Conservation (phyloP, 2,888 invertebrate species). For the Drosophila algonquin region DNA sequence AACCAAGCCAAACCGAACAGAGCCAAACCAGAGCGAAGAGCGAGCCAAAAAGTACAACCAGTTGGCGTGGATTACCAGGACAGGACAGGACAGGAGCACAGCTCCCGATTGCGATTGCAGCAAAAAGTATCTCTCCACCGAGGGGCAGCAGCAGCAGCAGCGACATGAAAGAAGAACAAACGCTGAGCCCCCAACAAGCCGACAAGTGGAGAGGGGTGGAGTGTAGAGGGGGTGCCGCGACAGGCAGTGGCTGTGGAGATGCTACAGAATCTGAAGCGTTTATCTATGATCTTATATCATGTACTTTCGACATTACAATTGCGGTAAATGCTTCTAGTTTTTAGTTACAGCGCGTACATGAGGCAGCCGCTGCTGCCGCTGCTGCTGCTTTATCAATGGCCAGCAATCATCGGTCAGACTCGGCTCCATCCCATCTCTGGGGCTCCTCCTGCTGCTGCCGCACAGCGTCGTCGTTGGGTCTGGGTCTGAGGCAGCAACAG, state of each 20-base stretch:
- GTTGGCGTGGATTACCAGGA: constrained; percentile 71
- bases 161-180: constrained; percentile 75
- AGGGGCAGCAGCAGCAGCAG: constrained; percentile 23
- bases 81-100: constrained; percentile 56
- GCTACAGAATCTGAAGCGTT: constrained; percentile 77
- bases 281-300: constrained; percentile 84
- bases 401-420: constrained; percentile 69
- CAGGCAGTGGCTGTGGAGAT: constrained; percentile 50
- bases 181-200: constrained; percentile 73
- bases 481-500: constrained; percentile 43
- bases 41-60: constrained; percentile 55
- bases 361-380: constrained; percentile 72
- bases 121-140: constrained; percentile 3
- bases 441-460: constrained; percentile 28
- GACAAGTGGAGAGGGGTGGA: constrained; percentile 55
- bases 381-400: constrained; percentile 74
- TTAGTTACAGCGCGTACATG: constrained; percentile 83
- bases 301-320: constrained; percentile 84
- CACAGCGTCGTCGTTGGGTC: constrained; percentile 73
- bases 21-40: constrained; percentile 17
- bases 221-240: neutral
- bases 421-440: constrained; percentile 28
- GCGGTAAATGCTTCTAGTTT: constrained; percentile 84
- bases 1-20: constrained; percentile 7
- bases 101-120: constrained; percentile 64